Percentiles rank a stretch among this genome's conserved stretches.
Evolutionary conservation across 1,140 invertebrate species (phyloP).

Genomic region (Micrasema longulum): DNA sequence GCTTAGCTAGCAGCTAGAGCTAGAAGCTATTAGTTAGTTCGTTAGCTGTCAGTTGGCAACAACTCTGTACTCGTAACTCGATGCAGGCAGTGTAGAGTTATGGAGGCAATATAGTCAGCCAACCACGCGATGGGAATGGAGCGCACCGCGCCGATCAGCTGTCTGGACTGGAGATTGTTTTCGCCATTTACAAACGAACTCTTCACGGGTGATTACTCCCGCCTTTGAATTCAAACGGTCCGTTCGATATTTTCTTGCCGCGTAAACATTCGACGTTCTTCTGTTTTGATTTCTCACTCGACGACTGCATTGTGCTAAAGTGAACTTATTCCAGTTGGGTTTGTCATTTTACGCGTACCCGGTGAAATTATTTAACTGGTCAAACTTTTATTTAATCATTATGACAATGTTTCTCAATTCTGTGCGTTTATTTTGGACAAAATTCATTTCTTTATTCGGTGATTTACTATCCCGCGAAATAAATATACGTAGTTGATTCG

Average conservation of each 20-base stretch:
- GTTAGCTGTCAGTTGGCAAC: too few relatives aligned
- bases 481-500: constrained; percentile 7
- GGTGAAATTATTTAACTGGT: too few relatives aligned
- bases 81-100: too few relatives aligned
- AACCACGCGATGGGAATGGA: not conserved
- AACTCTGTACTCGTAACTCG: too few relatives aligned
- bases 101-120: too few relatives aligned
- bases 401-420: constrained; percentile 1
- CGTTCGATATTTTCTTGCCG: constrained; percentile 4
- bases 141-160: constrained; percentile 11
- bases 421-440: not conserved
- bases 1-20: too few relatives aligned
- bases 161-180: constrained; percentile 14
- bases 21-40: too few relatives aligned
- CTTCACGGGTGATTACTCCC: constrained; percentile 35
- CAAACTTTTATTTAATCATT: not conserved
- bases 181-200: constrained; percentile 17
- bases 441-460: not conserved
- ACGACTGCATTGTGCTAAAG: constrained; percentile 1
- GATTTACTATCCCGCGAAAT: constrained; percentile 15
- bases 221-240: constrained; percentile 22
- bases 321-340: too few relatives aligned
- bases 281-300: not conserved
- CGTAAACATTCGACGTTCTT: constrained; percentile 4
- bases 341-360: too few relatives aligned